Percentiles rank a stretch among this genome's conserved stretches.
Evolutionary conservation across 1,140 invertebrate species (phyloP).

Genomic region (Adelges cooleyi): DNA sequence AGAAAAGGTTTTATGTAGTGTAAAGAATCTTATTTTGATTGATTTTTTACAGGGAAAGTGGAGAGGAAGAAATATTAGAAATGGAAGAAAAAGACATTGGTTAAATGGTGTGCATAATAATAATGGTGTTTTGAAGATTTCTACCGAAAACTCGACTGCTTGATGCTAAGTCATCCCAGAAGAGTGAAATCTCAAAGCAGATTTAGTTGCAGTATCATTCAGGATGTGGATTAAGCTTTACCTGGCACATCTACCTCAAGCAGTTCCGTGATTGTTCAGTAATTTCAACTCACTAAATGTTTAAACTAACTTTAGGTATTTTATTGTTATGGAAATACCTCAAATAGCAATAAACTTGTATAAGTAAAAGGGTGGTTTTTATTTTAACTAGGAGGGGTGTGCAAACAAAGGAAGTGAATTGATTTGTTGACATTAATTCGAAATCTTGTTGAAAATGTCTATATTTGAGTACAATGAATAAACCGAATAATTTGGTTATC

Average conservation of each 20-base stretch:
- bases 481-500: no score
- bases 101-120: slow-evolving; percentile 70
- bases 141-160: slow-evolving; percentile 84
- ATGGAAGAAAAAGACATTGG: slow-evolving; percentile 55
- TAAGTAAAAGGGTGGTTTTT: no score
- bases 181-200: slow-evolving; percentile 45
- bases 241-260: neutral
- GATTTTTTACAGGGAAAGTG: slow-evolving; percentile 47
- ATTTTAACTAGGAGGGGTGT: no score
- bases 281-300: no score
- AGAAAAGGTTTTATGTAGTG: no score
- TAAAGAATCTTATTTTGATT: no score
- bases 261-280: no score
- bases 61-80: slow-evolving; percentile 50
- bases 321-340: slow-evolving; percentile 2
- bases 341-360: neutral
- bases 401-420: no score
- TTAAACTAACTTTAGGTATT: no score
- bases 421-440: no score
- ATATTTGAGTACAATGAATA: no score
- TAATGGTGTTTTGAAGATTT: slow-evolving; percentile 92
- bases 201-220: slow-evolving; percentile 65
- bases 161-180: slow-evolving; percentile 72
- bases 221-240: slow-evolving; percentile 54
- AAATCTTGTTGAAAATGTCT: no score